phyloP scores from a whole-genome alignment of 2,113 vertebrate species.

The Heloderma charlesbogerti region DNA sequence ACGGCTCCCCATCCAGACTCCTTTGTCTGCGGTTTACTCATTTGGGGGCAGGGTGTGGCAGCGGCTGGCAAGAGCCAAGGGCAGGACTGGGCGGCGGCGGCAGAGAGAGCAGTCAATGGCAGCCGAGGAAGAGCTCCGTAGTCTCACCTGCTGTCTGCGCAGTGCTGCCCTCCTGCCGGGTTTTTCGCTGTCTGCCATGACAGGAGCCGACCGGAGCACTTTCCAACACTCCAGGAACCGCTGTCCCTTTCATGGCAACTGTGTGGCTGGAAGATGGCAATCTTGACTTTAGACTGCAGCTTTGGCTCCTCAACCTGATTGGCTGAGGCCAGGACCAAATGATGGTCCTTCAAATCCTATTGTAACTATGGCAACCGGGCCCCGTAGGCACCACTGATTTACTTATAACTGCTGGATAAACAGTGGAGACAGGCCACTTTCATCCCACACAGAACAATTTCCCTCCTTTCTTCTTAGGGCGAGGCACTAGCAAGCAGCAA shows the following conservation, averaged over 20 bases:
- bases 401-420: constrained; percentile 87
- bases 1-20: constrained; percentile 63
- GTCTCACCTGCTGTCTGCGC: constrained; percentile 91
- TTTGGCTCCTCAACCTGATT: constrained; percentile 90
- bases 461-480: constrained; percentile 7
- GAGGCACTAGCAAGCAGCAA: constrained; percentile 50
- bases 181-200: constrained; percentile 88
- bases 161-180: constrained; percentile 79
- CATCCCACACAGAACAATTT: constrained; percentile 55
- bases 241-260: constrained; percentile 87
- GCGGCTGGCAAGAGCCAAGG: constrained; percentile 48
- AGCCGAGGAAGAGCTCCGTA: constrained; percentile 81
- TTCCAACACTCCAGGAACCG: constrained; percentile 84
- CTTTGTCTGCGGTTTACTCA: constrained; percentile 71
- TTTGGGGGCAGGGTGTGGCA: constrained; percentile 62
- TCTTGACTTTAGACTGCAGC: constrained; percentile 95
- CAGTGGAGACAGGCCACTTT: constrained; percentile 73
- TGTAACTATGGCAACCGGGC: constrained; percentile 97
- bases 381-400: constrained; percentile 88
- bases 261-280: constrained; percentile 91
- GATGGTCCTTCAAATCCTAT: constrained; percentile 91
- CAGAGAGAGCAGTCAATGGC: constrained; percentile 76
- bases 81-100: constrained; percentile 66
- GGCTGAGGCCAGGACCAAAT: constrained; percentile 93
- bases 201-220: constrained; percentile 83